Percentiles rank a stretch among this genome's conserved stretches.
Evolutionary conservation across 2,888 invertebrate species (phyloP).

Genomic region (Schizaphis graminum): DNA sequence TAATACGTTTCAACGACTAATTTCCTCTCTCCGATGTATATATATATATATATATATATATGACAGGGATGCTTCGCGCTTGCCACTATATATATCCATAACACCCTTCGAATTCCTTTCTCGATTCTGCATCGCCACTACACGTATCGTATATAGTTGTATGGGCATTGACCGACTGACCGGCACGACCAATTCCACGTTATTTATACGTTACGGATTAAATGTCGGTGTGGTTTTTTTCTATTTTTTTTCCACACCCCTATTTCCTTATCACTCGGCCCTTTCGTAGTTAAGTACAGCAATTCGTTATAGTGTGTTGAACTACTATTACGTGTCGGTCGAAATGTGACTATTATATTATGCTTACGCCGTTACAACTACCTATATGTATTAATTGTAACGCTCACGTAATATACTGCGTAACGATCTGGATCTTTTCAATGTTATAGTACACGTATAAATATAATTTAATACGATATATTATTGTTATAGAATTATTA

Average conservation of each 20-base stretch:
- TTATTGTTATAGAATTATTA: background rate
- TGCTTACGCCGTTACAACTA: background rate
- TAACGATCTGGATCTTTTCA: background rate
- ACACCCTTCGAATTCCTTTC: background rate
- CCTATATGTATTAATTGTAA: background rate
- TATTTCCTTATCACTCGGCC: background rate
- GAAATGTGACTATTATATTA: constrained; percentile 10
- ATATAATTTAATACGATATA: background rate
- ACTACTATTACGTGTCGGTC: background rate
- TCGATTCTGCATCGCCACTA: background rate
- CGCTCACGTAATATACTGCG: background rate
- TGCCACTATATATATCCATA: constrained; percentile 10
- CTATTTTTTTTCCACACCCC: background rate
- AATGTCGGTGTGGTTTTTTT: constrained; percentile 1
- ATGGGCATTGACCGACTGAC: background rate
- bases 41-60: background rate
- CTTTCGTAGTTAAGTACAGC: background rate
- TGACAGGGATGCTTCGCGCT: background rate
- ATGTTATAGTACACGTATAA: background rate
- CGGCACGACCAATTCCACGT: background rate
- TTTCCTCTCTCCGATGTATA: constrained; percentile 35
- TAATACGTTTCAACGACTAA: constrained; percentile 46
- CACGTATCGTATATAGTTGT: background rate
- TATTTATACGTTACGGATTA: constrained; percentile 59
- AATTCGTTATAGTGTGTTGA: constrained; percentile 3